These are phyloP conservation scores for Melipona bicolor DNA, from an alignment of 2,888 invertebrate species.

Conservation along the genomic window DNA sequence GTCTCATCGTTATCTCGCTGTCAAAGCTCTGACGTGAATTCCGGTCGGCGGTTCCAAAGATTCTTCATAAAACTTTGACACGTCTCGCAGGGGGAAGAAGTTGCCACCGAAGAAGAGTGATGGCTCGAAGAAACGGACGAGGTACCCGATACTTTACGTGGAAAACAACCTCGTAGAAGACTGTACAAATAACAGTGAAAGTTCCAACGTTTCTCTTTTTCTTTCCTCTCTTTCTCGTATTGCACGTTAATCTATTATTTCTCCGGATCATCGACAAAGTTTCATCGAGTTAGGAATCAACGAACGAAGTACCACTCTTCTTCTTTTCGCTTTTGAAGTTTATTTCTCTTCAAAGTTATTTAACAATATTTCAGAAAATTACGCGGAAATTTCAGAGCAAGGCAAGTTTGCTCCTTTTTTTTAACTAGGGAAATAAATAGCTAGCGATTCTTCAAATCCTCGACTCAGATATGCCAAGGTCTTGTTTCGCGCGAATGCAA, in stretches of 20 bases:
- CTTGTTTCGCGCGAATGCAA: too few species aligned
- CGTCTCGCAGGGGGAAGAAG: background rate
- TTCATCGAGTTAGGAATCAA: constrained; percentile 1
- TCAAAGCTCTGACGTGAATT: background rate
- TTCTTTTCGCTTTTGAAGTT: background rate
- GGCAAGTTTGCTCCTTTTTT: background rate
- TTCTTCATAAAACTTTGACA: constrained; percentile 17
- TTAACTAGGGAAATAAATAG: too few species aligned
- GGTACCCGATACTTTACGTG: constrained; percentile 6
- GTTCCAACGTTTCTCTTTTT: background rate
- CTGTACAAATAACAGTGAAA: background rate
- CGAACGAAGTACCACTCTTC: background rate
- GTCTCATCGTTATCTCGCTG: constrained; percentile 32
- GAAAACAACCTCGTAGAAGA: background rate
- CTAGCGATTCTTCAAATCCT: too few species aligned
- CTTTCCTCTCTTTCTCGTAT: background rate
- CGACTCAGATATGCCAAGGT: too few species aligned
- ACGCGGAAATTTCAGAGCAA: background rate
- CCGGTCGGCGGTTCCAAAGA: background rate
- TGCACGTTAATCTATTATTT: constrained; percentile 30
- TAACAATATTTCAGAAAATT: too few species aligned
- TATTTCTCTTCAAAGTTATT: background rate
- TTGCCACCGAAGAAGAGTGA: constrained; percentile 2
- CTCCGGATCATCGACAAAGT: background rate
- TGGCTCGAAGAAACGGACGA: constrained; percentile 13